Percentiles rank a stretch among this genome's conserved stretches.
Evolutionary conservation across 1,140 invertebrate species (phyloP).

Genomic region (Magallana gigas): DNA sequence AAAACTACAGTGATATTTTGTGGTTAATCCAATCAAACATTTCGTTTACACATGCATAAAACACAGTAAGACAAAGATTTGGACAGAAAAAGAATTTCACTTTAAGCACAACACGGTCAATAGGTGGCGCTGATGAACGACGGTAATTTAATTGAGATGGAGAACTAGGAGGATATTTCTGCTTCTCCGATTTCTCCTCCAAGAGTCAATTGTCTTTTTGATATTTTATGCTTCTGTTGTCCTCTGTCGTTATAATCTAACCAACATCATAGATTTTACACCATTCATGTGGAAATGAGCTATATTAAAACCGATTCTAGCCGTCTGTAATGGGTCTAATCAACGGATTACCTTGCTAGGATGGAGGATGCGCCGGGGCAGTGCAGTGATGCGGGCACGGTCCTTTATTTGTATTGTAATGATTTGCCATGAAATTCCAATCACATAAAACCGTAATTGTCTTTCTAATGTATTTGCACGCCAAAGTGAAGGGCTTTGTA

Average conservation of each 20-base stretch:
- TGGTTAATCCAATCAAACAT: no score
- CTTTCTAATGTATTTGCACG: slow-evolving; percentile 9
- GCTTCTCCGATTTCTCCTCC: neutral
- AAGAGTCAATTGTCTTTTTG: neutral
- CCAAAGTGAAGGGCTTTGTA: slow-evolving; percentile 7
- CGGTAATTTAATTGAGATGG: neutral
- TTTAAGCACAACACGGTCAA: no score
- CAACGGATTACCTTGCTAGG: neutral
- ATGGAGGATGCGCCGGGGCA: neutral
- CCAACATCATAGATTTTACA: neutral
- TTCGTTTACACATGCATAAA: no score
- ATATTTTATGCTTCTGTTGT: neutral
- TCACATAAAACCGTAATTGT: slow-evolving; percentile 15
- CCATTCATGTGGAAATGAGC: slow-evolving; percentile 31
- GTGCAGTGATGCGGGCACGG: neutral
- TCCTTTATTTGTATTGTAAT: slow-evolving; percentile 32
- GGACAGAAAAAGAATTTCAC: no score
- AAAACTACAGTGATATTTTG: no score
- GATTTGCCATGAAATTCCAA: slow-evolving; percentile 23
- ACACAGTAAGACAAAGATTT: no score
- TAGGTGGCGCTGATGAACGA: neutral
- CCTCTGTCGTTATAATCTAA: neutral
- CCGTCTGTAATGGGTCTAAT: slow-evolving; percentile 25
- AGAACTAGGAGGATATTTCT: neutral
- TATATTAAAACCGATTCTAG: neutral